phyloP scores from a whole-genome alignment of 64 coral and sea anemone species.

The Pachyseris speciosa region DNA sequence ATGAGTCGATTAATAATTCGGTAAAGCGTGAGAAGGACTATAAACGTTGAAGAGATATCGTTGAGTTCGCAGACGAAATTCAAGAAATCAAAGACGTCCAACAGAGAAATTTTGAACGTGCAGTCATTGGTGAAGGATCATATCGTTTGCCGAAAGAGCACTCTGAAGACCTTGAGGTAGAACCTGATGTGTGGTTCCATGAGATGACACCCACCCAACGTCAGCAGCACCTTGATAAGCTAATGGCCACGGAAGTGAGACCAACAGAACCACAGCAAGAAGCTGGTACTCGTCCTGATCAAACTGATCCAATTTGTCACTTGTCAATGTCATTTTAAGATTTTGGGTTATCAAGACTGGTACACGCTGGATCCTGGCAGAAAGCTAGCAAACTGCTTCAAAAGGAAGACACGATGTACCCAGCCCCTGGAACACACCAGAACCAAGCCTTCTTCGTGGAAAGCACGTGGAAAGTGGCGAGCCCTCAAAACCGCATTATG shows the following conservation, averaged over 20 bases:
- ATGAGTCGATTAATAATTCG: slow-evolving; percentile 10
- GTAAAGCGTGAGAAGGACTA: background rate
- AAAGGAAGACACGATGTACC: background rate
- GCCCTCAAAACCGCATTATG: background rate
- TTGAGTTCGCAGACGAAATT: background rate
- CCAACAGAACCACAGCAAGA: background rate
- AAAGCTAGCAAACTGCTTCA: background rate
- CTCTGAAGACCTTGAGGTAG: background rate
- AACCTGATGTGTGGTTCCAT: background rate
- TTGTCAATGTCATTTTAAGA: background rate
- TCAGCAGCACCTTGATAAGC: background rate
- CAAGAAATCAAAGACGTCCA: background rate
- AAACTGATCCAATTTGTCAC: background rate
- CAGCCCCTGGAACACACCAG: background rate
- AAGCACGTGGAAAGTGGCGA: background rate
- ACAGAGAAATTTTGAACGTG: background rate
- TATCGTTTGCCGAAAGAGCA: background rate
- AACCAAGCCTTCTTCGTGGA: background rate
- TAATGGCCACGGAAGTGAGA: background rate
- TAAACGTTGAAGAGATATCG: background rate
- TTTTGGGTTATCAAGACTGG: background rate
- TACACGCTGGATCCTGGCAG: background rate
- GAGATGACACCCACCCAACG: background rate
- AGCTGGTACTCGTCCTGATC: background rate
- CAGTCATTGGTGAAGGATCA: background rate